Percentiles rank a stretch among this genome's conserved stretches.
phyloP scores from a whole-genome alignment of 2,888 invertebrate species.

The Oxystoma pomonae region DNA sequence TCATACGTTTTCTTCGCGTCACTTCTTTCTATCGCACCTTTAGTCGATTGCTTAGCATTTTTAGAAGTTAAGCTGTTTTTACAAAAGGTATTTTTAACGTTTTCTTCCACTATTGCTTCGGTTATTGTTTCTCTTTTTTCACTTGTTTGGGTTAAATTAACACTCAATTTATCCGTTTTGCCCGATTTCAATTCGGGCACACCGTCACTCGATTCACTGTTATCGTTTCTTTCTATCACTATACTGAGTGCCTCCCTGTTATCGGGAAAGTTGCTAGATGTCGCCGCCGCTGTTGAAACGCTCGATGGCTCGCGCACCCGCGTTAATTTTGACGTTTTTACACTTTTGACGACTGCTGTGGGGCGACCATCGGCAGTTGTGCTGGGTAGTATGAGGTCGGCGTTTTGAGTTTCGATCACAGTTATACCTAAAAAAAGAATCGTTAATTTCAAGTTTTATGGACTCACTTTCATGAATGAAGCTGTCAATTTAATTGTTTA shows the following conservation, averaged over 20 bases:
- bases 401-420: conserved; percentile 31
- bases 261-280: too few relatives aligned
- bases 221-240: conserved; percentile 37
- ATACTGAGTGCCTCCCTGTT: conserved; percentile 52
- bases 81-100: not conserved
- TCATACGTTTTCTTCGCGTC: conserved; percentile 8
- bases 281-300: conserved; percentile 30
- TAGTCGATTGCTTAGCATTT: not conserved
- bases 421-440: conserved; percentile 20
- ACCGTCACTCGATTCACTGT: conserved; percentile 27
- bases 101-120: not conserved
- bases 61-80: not conserved
- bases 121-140: not conserved
- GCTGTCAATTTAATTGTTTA: too few relatives aligned
- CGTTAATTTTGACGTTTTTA: conserved; percentile 33
- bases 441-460: too few relatives aligned
- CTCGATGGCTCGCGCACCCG: conserved; percentile 39
- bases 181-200: not conserved
- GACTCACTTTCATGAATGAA: too few relatives aligned
- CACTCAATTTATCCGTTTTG: not conserved
- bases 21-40: not conserved
- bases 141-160: not conserved
- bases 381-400: not conserved
- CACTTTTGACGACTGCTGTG: conserved; percentile 14
- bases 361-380: not conserved